Percentiles rank a stretch among this genome's conserved stretches.
phyloP scores from a whole-genome alignment of 2,888 invertebrate species.

The Apodemia duryi region DNA sequence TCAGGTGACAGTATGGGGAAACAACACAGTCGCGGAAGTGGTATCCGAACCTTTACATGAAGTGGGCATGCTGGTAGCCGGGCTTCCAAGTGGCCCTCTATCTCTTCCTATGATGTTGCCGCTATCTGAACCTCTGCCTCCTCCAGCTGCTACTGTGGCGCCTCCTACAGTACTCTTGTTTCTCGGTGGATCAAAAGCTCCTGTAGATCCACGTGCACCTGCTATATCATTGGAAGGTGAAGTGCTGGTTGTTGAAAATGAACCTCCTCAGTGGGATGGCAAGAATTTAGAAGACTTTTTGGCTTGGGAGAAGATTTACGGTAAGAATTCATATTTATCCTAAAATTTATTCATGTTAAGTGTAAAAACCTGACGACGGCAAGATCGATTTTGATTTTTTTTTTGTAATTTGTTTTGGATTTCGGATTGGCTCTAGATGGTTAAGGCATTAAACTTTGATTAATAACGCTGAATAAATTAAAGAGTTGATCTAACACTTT shows the following conservation, averaged over 20 bases:
- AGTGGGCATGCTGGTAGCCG: constrained; percentile 60
- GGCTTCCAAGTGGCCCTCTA: constrained; percentile 59
- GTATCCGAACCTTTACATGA: constrained; percentile 66
- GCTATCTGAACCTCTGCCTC: constrained; percentile 49
- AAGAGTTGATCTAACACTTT: no score
- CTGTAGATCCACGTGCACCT: constrained; percentile 79
- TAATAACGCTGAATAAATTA: no score
- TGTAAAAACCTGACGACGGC: no score
- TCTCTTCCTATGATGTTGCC: constrained; percentile 51
- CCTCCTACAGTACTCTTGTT: constrained; percentile 72
- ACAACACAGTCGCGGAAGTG: constrained; percentile 67
- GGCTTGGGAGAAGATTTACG: constrained; percentile 73
- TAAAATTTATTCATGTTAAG: no score
- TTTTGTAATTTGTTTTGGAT: no score
- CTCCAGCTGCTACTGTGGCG: constrained; percentile 38
- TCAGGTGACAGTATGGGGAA: constrained; percentile 65
- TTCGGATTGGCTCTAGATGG: no score
- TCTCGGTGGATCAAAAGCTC: constrained; percentile 82
- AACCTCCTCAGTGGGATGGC: constrained; percentile 76
- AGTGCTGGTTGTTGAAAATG: constrained; percentile 81
- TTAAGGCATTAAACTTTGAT: no score
- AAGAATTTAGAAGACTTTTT: constrained; percentile 70
- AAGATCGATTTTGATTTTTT: no score
- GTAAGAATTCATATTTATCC: constrained; percentile 39
- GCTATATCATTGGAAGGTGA: constrained; percentile 81